phyloP scores from a whole-genome alignment of 2,888 invertebrate genomes.

The Stictocephala bisonia region DNA sequence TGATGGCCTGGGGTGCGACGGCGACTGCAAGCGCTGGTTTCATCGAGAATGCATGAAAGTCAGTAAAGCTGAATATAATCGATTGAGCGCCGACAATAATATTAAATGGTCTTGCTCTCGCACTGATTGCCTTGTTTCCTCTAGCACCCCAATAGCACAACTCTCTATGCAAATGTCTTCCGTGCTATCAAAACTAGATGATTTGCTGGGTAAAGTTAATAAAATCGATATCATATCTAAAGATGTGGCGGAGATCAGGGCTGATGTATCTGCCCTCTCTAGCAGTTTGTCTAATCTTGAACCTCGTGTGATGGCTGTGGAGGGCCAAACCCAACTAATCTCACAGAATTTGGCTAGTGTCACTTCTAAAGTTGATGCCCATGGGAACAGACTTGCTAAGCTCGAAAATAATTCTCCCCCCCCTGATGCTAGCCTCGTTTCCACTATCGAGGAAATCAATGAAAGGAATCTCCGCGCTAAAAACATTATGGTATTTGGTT shows the following conservation, averaged over 20 bases:
- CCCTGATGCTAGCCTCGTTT: background rate
- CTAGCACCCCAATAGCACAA: background rate
- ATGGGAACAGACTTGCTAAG: background rate
- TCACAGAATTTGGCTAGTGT: background rate
- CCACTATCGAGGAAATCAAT: conserved; percentile 17
- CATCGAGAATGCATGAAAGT: background rate
- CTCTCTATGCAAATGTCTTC: too few species aligned
- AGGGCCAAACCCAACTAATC: background rate
- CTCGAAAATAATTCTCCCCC: background rate
- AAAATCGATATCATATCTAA: conserved; percentile 1
- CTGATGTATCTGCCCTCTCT: background rate
- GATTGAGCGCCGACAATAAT: conserved; percentile 6
- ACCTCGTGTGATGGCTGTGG: background rate
- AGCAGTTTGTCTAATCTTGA: background rate
- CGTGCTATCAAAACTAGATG: conserved; percentile 11
- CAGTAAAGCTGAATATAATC: background rate
- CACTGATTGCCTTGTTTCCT: background rate
- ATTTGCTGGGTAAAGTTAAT: conserved; percentile 1
- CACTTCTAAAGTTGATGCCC: background rate
- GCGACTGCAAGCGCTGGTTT: conserved; percentile 2
- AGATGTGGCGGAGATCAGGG: conserved; percentile 7
- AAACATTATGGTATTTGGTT: conserved; percentile 12
- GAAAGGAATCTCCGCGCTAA: conserved; percentile 16
- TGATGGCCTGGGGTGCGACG: background rate
- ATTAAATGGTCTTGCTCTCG: background rate